These are phyloP conservation scores for Cyanoramphus novaezelandiae DNA, from an alignment of 2,113 vertebrate genomes.

Conservation along the genomic window DNA sequence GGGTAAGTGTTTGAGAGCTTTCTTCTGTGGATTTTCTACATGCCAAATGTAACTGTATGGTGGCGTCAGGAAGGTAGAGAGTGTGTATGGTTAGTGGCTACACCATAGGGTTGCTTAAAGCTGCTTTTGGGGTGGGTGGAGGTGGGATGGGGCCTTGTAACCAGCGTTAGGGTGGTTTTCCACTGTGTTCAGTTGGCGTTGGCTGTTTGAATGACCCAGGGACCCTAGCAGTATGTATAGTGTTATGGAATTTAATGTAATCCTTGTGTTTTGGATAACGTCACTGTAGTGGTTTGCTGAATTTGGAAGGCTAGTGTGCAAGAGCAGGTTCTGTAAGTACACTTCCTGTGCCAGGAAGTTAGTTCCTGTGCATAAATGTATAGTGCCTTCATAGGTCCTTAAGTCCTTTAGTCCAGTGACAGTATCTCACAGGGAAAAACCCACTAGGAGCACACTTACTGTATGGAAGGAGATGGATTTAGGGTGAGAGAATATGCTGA, in stretches of 20 bases:
- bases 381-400: constrained; percentile 52
- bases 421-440: constrained; percentile 31
- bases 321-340: constrained; percentile 67
- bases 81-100: constrained; percentile 66
- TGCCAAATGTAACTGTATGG: constrained; percentile 78
- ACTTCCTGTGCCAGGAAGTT: constrained; percentile 56
- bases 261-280: constrained; percentile 72
- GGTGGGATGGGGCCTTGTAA: constrained; percentile 63
- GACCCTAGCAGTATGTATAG: constrained; percentile 55
- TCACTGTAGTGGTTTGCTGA: constrained; percentile 74
- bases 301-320: constrained; percentile 74
- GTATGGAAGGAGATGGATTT: constrained; percentile 53
- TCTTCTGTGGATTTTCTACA: constrained; percentile 84
- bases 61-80: constrained; percentile 75
- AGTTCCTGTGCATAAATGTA: constrained; percentile 42
- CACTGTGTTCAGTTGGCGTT: constrained; percentile 70
- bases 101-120: constrained; percentile 52
- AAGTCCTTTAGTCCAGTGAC: constrained; percentile 57
- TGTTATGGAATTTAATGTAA: constrained; percentile 68
- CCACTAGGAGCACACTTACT: constrained; percentile 25
- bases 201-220: constrained; percentile 73
- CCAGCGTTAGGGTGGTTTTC: constrained; percentile 59
- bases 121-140: constrained; percentile 56
- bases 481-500: constrained; percentile 57
- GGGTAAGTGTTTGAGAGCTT: constrained; percentile 98